Percentiles rank a stretch among this genome's conserved stretches.
Conservation (phyloP, 1,140 invertebrate genomes). For the Scaptomyza graminum region DNA sequence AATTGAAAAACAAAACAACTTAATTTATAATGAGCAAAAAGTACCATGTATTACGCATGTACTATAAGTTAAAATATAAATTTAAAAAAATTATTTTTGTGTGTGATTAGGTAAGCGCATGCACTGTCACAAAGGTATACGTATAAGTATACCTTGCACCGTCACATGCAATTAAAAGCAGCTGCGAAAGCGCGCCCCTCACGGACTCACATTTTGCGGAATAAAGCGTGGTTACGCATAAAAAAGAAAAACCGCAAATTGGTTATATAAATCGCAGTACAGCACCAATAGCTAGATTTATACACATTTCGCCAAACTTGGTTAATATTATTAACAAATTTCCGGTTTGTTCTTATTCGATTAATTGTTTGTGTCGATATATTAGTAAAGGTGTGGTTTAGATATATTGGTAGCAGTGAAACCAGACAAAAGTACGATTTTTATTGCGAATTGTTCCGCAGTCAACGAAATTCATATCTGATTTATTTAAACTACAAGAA, state of each 20-base stretch:
- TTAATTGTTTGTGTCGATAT: slow-evolving; percentile 24
- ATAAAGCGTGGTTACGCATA: slow-evolving; percentile 13
- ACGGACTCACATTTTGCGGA: slow-evolving; percentile 7
- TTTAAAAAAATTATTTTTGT: too few relatives aligned
- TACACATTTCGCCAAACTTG: not conserved
- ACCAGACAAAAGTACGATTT: not conserved
- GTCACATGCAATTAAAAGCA: slow-evolving; percentile 44
- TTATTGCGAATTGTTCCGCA: too few relatives aligned
- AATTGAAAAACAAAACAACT: too few relatives aligned
- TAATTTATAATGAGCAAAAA: too few relatives aligned
- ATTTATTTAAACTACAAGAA: not conserved
- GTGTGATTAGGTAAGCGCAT: too few relatives aligned
- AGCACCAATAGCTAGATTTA: not conserved
- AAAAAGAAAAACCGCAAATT: not conserved
- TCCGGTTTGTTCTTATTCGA: slow-evolving; percentile 1
- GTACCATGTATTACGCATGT: not conserved
- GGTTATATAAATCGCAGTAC: not conserved
- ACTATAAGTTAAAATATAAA: not conserved
- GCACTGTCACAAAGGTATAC: too few relatives aligned
- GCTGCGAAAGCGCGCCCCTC: slow-evolving; percentile 22
- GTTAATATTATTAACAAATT: not conserved
- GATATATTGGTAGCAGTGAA: not conserved
- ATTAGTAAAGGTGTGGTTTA: slow-evolving; percentile 10
- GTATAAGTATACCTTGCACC: too few relatives aligned
- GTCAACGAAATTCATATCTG: not conserved